These are phyloP conservation scores for Cyclophora albipunctata DNA, from an alignment of 2,888 invertebrate genomes.

Conservation along the genomic window DNA sequence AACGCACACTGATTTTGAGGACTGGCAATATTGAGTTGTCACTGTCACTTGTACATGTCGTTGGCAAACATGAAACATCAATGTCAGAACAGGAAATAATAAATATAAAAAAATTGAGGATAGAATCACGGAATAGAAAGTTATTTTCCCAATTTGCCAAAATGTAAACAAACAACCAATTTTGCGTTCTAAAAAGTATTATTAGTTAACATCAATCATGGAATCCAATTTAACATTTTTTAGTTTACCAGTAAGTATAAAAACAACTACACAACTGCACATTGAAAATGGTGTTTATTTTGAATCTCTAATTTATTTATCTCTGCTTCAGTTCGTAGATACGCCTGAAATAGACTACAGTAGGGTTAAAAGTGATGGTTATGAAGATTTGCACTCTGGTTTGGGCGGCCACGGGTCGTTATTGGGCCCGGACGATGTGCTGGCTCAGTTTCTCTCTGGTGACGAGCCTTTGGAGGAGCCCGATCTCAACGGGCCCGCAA, in stretches of 20 bases:
- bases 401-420: constrained; percentile 41
- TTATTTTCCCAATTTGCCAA: too few species aligned
- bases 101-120: too few species aligned
- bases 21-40: too few species aligned
- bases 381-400: constrained; percentile 41
- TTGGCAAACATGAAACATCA: too few species aligned
- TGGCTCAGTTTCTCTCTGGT: constrained; percentile 58
- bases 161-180: too few species aligned
- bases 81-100: too few species aligned
- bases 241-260: constrained; percentile 53
- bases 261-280: not conserved
- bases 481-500: constrained; percentile 61
- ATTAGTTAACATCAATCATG: constrained; percentile 24
- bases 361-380: constrained; percentile 36
- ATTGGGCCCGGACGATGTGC: constrained; percentile 50
- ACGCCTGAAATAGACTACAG: constrained; percentile 42
- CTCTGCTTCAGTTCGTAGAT: constrained; percentile 50
- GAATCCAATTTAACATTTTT: constrained; percentile 55
- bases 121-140: too few species aligned
- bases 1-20: too few species aligned
- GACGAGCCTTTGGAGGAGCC: constrained; percentile 63
- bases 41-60: too few species aligned
- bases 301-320: not conserved
- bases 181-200: too few species aligned
- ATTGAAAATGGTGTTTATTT: not conserved